Evolutionary conservation across 2,797 vertebrate genomes (phyloP), one percentile per base, ranked within the genome.

Genomic region (Hoplostethus mediterraneus): DNA sequence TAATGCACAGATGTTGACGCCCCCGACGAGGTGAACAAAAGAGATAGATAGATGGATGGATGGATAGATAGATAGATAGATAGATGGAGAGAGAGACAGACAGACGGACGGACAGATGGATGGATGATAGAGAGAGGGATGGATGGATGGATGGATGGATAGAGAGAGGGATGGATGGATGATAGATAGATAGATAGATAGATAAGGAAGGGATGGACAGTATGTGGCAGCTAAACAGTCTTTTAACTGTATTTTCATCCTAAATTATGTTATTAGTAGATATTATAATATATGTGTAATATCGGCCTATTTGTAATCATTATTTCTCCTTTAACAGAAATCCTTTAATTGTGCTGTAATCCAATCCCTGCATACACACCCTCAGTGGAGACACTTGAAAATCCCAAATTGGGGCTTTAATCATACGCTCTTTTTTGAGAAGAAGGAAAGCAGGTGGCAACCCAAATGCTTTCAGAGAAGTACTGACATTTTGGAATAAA

Each of bases 381-480:
- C 47, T 65, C 47, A 49, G 55, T 71, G 11, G 31, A 59, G 25
- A 48, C 13, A 58, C 67, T 83, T 55, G 6, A 73, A 68, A 75
- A 52, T 74, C 60, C 8, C 54, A 72, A 71, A 81, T 61, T 61
- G n/a, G 42, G n/a, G 49, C 67, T 81, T 73, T 77, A 81, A 89
- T 87, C 82, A 77, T 21, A 21, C 21, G 21, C 38, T 47, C 60
- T 67, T 16, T 65, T 58, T 71, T 60, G 69, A 81, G 55, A 47
- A 59, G 54, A 61, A 78, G 67, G 6, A 71, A 83, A 77, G 63
- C 83, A 90, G 83, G 89, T 89, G 81, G 75, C 75, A 84, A 71
- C 76, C 63, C 36, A 17, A 78, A 52, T 79, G 61, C 82, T 88
- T 89, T 77, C 40, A 59, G 38, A 80, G 57, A 38, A 83, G 68